Evolutionary conservation across 2,888 invertebrate genomes (phyloP), one percentile per base, ranked within the genome.

Genomic region (Pachymerium ferrugineum): DNA sequence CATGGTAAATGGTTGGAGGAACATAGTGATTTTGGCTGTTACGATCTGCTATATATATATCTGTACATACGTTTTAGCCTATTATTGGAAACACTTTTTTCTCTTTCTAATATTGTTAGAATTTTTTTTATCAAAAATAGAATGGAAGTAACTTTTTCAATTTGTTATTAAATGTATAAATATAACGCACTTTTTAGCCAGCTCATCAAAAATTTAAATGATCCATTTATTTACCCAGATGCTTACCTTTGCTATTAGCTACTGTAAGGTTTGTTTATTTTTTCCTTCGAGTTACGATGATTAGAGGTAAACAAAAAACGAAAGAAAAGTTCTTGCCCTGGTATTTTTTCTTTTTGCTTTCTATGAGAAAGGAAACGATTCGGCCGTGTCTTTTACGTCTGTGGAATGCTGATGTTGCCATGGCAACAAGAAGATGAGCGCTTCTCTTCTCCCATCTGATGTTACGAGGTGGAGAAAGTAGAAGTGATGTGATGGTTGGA

Each of bases 11-110:
- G 62, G 62, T n/a, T 22, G 62, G 62, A 62, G 28, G 62, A 62
- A 62, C 62, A 62, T 62, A 28, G 62, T 62, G 62, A 62, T 62
- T 62, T 62, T 62, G 62, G 62, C 62, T 62, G 62, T 62, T 62
- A 62, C 62, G 62, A 62, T 62, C 62, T 10, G 22, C 28, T 62
- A 28, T 62, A 62, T 62, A 28, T 62, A 62, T 62, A 25, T 28
- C 22, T 62, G n/a, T n/a, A n/a, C n/a, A 62, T 62, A 28, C 25
- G 25, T 62, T 62, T 62, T 62, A 19, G n/a, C n/a, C n/a, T n/a
- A n/a, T n/a, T n/a, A n/a, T n/a, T n/a, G n/a, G n/a, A n/a, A n/a
- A n/a, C n/a, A n/a, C n/a, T n/a, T n/a, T n/a, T n/a, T n/a, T n/a
- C n/a, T n/a, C n/a, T n/a, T n/a, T n/a, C n/a, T n/a, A n/a, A n/a